Evolutionary conservation across 2,797 vertebrate species (phyloP).

Genomic region (Mergus octosetaceus): DNA sequence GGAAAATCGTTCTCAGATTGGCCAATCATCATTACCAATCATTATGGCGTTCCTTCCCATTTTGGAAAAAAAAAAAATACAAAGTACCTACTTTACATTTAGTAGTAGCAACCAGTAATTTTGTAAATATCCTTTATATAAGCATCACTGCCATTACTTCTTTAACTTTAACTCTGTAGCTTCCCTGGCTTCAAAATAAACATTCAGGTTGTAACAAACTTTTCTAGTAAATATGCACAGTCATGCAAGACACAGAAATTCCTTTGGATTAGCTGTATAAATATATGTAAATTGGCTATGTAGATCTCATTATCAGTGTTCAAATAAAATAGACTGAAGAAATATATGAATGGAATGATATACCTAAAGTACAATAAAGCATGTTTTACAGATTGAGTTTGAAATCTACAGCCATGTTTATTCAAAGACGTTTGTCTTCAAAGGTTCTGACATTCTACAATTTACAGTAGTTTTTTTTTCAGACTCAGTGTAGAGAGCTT

Average conservation of each 20-base stretch:
- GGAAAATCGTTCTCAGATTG: not conserved
- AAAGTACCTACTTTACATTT: not conserved
- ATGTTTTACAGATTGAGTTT: not conserved
- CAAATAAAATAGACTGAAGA: not conserved
- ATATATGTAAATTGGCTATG: not conserved
- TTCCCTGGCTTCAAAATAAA: not conserved
- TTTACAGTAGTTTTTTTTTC: not conserved
- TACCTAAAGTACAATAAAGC: not conserved
- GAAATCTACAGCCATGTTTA: not conserved
- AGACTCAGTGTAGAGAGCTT: not conserved
- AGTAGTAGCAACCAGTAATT: not conserved
- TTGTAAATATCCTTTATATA: not conserved
- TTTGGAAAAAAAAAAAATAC: not conserved
- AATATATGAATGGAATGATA: not conserved
- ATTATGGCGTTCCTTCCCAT: not conserved
- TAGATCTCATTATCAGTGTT: not conserved
- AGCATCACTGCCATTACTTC: not conserved
- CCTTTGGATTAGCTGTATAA: not conserved
- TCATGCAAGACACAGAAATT: not conserved
- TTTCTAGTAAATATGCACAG: not conserved
- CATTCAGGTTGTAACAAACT: not conserved
- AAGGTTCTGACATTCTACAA: not conserved
- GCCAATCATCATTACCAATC: not conserved
- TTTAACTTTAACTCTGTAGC: not conserved
- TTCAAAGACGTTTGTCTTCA: not conserved